Base-by-base conservation (phyloP, 2,113 vertebrate species). In the Chlamydotis undulata region DNA sequence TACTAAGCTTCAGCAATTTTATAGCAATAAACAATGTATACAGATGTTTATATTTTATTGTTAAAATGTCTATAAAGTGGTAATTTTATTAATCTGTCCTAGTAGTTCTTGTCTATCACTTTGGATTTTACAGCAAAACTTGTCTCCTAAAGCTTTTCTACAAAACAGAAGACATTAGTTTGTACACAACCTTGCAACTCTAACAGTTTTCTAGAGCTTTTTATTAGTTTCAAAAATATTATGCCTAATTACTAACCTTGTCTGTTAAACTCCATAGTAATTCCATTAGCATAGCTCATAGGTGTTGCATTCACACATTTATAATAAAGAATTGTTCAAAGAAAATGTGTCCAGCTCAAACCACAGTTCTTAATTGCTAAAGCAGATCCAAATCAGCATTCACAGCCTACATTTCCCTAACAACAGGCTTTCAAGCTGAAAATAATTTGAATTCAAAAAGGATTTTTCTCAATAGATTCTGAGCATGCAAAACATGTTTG, bases 391-490 rank as follows among this genome's bases (percentile, higher is more conserved):
- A 96, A 97, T 97, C 93, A 97, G 93, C 85, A 97, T 97, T 97
- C 97, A 94, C 63, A 83, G 82, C 41, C 84, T 90, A 45, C 49
- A 93, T 95, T 80, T 94, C 94, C 87, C 69, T 93, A 96, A 97
- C 97, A 97, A 97, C 63, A 93, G 96, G 55, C 95, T 97, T 96
- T 94, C 95, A 94, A 95, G 70, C 82, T 85, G 93, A 96, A 97
- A 95, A 97, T 89, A 94, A 97, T 97, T 97, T 97, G 96, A 97
- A 97, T 97, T 97, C 96, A 96, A 95, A 97, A 94, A 93, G 95
- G 89, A 94, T 86, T 96, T 94, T 91, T 49, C 90, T 90, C 95
- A 96, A 93, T 75, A 83, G 93, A 90, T 96, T 94, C 73, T 59
- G n/a, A 93, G 82, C 89, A 87, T 75, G 55, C 50, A 94, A 95